These are phyloP conservation scores for Drosophila bifasciata DNA, from an alignment of 1,140 invertebrate genomes.

Conservation along the genomic window DNA sequence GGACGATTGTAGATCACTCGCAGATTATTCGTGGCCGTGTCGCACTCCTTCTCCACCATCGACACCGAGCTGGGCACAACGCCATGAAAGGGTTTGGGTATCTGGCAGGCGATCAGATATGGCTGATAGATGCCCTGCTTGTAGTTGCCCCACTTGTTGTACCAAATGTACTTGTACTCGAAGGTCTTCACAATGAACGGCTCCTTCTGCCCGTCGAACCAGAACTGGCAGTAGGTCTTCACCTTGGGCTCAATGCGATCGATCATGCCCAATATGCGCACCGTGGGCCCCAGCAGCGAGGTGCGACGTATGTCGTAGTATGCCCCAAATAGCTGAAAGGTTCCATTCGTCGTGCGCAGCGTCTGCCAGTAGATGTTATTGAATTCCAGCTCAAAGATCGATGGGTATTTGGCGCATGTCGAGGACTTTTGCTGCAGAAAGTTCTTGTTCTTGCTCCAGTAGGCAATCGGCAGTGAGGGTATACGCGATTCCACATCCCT, in stretches of 20 bases:
- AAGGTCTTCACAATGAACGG: constrained; percentile 91
- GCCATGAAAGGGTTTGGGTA: constrained; percentile 89
- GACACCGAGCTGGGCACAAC: constrained; percentile 93
- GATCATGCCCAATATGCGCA: constrained; percentile 95
- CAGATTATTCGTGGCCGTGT: constrained; percentile 94
- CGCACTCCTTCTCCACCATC: constrained; percentile 93
- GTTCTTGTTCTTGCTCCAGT: constrained; percentile 92
- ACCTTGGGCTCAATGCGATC: constrained; percentile 93
- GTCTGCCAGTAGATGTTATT: constrained; percentile 97
- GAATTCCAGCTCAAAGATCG: constrained; percentile 94
- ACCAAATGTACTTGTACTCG: constrained; percentile 97
- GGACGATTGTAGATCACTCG: constrained; percentile 92
- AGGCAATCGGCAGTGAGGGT: constrained; percentile 92
- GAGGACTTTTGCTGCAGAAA: constrained; percentile 88
- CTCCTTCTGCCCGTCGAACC: constrained; percentile 93
- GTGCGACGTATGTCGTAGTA: constrained; percentile 93
- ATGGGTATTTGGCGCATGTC: constrained; percentile 92
- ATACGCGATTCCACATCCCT: constrained; percentile 90
- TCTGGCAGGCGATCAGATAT: constrained; percentile 94
- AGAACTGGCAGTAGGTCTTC: constrained; percentile 93
- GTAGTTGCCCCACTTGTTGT: constrained; percentile 97
- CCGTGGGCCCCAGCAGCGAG: constrained; percentile 91
- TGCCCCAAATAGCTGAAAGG: constrained; percentile 94
- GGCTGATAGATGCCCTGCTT: constrained; percentile 96
- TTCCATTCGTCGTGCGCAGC: constrained; percentile 91